phyloP scores from a whole-genome alignment of 2,888 invertebrate species.

The Mythimna loreyi region DNA sequence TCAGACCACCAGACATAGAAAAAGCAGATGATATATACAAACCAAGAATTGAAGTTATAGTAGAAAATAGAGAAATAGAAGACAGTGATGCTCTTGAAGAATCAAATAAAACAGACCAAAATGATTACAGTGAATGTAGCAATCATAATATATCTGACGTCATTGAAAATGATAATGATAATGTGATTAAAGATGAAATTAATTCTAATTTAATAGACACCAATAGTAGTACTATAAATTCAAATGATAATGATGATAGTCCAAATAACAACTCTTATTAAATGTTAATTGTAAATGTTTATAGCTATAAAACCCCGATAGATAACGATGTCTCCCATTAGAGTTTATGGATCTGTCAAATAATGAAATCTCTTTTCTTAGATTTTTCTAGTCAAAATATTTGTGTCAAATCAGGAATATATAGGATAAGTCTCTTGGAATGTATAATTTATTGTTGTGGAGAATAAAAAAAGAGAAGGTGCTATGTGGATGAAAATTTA shows the following conservation, averaged over 20 bases:
- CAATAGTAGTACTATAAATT: conserved; percentile 71
- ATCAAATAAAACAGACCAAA: conserved; percentile 72
- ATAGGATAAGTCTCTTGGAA: conserved; percentile 50
- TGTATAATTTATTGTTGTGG: conserved; percentile 42
- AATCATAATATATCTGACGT: conserved; percentile 71
- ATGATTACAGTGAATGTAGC: conserved; percentile 75
- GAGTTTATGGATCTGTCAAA: conserved; percentile 61
- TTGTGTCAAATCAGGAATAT: conserved; percentile 58
- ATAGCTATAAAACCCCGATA: conserved; percentile 77
- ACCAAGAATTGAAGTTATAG: conserved; percentile 81
- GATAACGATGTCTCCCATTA: conserved; percentile 75
- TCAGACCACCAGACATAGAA: conserved; percentile 83
- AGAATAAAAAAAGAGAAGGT: conserved; percentile 50
- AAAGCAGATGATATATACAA: conserved; percentile 75
- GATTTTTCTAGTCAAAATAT: conserved; percentile 61
- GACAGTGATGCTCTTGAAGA: conserved; percentile 74
- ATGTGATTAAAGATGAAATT: conserved; percentile 80
- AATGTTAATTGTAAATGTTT: conserved; percentile 68
- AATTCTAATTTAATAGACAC: conserved; percentile 84
- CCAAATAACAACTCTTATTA: conserved; percentile 87
- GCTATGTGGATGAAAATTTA: conserved; percentile 55
- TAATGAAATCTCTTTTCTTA: conserved; percentile 61
- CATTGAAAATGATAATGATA: conserved; percentile 72
- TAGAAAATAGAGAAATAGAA: conserved; percentile 79
- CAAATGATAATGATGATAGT: conserved; percentile 83